phyloP scores from a whole-genome alignment of 2,113 vertebrate genomes.

The Emydura subglobosa region DNA sequence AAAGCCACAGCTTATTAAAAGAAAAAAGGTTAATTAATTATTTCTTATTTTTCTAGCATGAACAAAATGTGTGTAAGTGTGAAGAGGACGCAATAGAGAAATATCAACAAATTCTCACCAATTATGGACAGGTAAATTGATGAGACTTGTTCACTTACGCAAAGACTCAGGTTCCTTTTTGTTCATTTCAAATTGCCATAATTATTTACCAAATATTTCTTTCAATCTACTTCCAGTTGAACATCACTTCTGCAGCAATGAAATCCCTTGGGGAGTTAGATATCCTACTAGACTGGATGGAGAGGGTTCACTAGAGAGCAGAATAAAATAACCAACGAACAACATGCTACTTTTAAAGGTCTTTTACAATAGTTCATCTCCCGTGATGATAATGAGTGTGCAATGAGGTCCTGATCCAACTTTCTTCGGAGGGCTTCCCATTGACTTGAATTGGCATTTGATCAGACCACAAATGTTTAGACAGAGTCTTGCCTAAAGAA shows the following conservation, averaged over 20 bases:
- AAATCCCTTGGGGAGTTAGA: conserved; percentile 93
- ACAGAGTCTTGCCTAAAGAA: background rate
- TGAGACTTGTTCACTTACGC: rapidly evolving
- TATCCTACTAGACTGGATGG: conserved; percentile 88
- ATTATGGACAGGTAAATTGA: conserved; percentile 73
- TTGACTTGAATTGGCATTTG: rapidly evolving
- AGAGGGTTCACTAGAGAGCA: conserved; percentile 53
- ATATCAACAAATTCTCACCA: conserved; percentile 62
- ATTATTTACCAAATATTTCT: background rate
- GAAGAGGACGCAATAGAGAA: conserved; percentile 64
- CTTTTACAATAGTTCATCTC: background rate
- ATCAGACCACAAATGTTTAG: rapidly evolving
- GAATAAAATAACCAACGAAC: rapidly evolving
- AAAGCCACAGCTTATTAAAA: background rate
- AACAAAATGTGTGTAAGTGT: conserved; percentile 61
- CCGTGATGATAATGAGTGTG: rapidly evolving
- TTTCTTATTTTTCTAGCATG: background rate
- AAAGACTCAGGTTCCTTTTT: background rate
- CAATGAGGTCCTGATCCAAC: rapidly evolving
- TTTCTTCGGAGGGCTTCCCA: background rate
- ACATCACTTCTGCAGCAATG: conserved; percentile 78
- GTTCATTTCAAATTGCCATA: rapidly evolving
- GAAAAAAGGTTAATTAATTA: background rate
- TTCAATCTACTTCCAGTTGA: conserved; percentile 76
- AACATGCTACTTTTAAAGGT: rapidly evolving